These are phyloP conservation scores for Aplochiton taeniatus DNA, from an alignment of 2,797 vertebrate genomes.

Conservation along the genomic window DNA sequence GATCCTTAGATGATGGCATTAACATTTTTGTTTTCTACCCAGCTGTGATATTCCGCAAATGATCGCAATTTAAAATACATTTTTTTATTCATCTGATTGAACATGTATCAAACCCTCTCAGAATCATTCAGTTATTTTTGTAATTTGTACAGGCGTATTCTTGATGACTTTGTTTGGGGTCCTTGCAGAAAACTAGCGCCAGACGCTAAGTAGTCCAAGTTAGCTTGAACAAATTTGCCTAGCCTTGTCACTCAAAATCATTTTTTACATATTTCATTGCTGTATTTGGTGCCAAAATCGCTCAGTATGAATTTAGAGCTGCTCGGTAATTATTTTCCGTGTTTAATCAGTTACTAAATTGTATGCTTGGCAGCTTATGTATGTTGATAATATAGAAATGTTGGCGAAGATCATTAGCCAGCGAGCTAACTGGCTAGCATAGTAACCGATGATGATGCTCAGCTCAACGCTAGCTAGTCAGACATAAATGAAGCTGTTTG, in stretches of 20 bases:
- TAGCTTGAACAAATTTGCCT: neutral
- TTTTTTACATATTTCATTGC: neutral
- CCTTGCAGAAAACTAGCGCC: constrained; percentile 43
- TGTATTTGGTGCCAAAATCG: neutral
- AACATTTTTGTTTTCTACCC: too few relatives aligned
- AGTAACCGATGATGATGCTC: too few relatives aligned
- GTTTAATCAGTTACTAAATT: neutral
- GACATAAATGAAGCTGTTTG: too few relatives aligned
- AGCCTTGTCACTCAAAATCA: neutral
- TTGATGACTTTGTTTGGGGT: constrained; percentile 45
- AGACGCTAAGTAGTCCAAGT: constrained; percentile 24
- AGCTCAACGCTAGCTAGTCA: too few relatives aligned
- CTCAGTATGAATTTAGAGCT: constrained; percentile 78
- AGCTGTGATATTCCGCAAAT: neutral
- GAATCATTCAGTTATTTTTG: neutral
- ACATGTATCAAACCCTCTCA: too few relatives aligned
- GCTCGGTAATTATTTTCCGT: constrained; percentile 67
- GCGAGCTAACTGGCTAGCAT: too few relatives aligned
- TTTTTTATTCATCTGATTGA: neutral
- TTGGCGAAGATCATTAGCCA: too few relatives aligned
- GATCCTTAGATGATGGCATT: constrained; percentile 21
- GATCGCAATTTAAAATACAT: neutral
- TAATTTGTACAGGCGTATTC: constrained; percentile 29
- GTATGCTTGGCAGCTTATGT: neutral
- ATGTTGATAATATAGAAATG: too few relatives aligned